Percentiles rank a stretch among this genome's conserved stretches.
Conservation (phyloP, 2,888 invertebrate genomes). For the Himalopsyche kuldschensis region DNA sequence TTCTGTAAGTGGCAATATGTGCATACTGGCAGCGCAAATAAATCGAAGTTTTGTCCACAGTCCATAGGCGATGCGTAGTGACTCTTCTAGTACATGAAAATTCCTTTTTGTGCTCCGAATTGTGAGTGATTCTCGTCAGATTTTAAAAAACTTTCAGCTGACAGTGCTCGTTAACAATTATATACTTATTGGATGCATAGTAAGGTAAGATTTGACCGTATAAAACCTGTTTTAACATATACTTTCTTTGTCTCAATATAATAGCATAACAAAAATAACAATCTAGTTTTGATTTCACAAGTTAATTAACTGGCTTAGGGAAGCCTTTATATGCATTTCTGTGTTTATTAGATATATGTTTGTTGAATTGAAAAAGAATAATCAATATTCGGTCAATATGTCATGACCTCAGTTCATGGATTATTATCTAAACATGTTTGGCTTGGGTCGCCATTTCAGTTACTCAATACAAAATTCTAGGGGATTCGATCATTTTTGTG, state of each 20-base stretch:
- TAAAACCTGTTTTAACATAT: not conserved
- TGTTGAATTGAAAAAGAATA: slow-evolving; percentile 9
- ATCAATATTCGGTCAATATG: slow-evolving; percentile 31
- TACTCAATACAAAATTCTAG: not conserved
- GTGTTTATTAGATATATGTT: not conserved
- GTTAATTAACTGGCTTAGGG: not conserved
- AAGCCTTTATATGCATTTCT: not conserved
- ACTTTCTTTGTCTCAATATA: not conserved
- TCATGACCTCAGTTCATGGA: slow-evolving; percentile 22
- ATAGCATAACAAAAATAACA: slow-evolving; percentile 6
- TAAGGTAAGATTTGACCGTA: slow-evolving; percentile 18
- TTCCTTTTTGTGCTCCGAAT: slow-evolving; percentile 21
- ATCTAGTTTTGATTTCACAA: not conserved
- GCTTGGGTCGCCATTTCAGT: not conserved
- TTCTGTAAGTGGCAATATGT: slow-evolving; percentile 18
- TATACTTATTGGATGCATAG: slow-evolving; percentile 20
- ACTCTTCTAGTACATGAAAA: slow-evolving; percentile 3
- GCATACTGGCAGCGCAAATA: slow-evolving; percentile 33
- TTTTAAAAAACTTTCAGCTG: slow-evolving; percentile 10
- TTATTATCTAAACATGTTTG: slow-evolving; percentile 12
- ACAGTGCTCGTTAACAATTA: slow-evolving; percentile 3
- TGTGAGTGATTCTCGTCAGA: slow-evolving; percentile 20
- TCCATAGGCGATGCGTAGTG: slow-evolving; percentile 19
- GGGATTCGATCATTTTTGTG: not conserved
- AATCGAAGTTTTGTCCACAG: slow-evolving; percentile 33